Percentiles rank a stretch among this genome's conserved stretches.
Conservation (phyloP, 2,797 vertebrate genomes). For the Sebastes vulpes region DNA sequence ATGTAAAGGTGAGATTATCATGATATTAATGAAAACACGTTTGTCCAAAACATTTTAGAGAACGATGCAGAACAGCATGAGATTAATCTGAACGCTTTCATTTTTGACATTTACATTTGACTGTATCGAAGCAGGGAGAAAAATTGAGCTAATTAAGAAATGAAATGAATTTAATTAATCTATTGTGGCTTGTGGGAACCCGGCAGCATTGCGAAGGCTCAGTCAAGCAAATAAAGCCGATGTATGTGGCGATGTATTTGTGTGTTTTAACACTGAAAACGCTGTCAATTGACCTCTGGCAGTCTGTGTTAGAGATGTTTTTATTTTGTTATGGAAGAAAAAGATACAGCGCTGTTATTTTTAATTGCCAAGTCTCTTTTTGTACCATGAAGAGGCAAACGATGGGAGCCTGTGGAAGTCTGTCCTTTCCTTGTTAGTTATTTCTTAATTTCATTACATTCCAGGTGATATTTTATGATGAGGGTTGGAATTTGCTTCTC, state of each 20-base stretch:
- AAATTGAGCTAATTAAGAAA: conserved; percentile 73
- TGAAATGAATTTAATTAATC: conserved; percentile 76
- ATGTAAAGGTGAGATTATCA: background rate
- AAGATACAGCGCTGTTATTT: background rate
- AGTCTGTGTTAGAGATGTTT: conserved; percentile 10
- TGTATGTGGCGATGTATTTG: background rate
- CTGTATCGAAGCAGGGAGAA: conserved; percentile 45
- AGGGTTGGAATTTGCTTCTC: conserved; percentile 18
- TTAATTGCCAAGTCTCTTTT: conserved; percentile 20
- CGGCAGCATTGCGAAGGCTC: conserved; percentile 64
- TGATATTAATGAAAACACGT: background rate
- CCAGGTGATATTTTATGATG: conserved; percentile 4
- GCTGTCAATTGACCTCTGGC: conserved; percentile 20
- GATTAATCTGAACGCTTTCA: conserved; percentile 30
- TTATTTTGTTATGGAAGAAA: background rate
- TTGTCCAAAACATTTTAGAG: background rate
- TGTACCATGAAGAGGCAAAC: background rate
- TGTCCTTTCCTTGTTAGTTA: background rate
- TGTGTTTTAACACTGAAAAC: conserved; percentile 41
- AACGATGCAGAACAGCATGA: conserved; percentile 9
- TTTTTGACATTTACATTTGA: conserved; percentile 63
- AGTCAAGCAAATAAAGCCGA: conserved; percentile 67
- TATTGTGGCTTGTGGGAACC: conserved; percentile 59
- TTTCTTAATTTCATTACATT: background rate
- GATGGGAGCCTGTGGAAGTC: background rate